phyloP scores from a whole-genome alignment of 2,888 invertebrate species.

The Merodon equestris region DNA sequence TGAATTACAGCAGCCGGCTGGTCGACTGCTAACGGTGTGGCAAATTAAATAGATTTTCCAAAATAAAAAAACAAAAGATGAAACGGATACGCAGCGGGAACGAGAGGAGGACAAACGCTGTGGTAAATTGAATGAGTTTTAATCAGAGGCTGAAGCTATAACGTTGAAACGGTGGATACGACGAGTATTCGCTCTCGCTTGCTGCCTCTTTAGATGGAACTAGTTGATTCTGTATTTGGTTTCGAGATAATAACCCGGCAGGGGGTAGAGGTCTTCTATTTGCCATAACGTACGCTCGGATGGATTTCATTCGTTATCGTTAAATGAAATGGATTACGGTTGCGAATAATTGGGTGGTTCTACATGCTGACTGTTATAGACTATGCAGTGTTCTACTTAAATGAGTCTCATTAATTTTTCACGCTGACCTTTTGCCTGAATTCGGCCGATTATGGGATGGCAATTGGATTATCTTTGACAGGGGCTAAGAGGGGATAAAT shows the following conservation, averaged over 20 bases:
- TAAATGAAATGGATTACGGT: slow-evolving; percentile 9
- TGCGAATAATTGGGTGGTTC: slow-evolving; percentile 12
- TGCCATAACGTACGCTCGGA: slow-evolving; percentile 26
- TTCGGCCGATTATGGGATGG: background rate
- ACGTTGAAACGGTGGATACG: no score
- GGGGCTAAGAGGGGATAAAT: no score
- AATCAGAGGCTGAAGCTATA: slow-evolving; percentile 45
- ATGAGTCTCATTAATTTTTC: background rate
- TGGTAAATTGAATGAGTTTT: slow-evolving; percentile 62
- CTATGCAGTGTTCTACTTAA: background rate
- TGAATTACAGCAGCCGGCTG: slow-evolving; percentile 28
- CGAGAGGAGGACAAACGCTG: slow-evolving; percentile 22
- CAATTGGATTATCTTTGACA: background rate
- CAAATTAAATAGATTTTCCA: slow-evolving; percentile 51
- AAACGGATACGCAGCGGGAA: slow-evolving; percentile 32
- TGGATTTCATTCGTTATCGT: slow-evolving; percentile 1
- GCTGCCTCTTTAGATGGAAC: slow-evolving; percentile 7
- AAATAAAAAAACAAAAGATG: no score
- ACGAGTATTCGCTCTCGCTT: slow-evolving; percentile 10
- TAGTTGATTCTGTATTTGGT: slow-evolving; percentile 29
- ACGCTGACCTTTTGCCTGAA: no score
- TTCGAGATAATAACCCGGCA: slow-evolving; percentile 33
- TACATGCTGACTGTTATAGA: no score
- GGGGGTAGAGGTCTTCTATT: slow-evolving; percentile 38
- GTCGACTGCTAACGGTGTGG: slow-evolving; percentile 45